These are phyloP conservation scores for Sterrhoptilus dennistouni DNA, from an alignment of 2,113 vertebrate genomes.

Conservation along the genomic window DNA sequence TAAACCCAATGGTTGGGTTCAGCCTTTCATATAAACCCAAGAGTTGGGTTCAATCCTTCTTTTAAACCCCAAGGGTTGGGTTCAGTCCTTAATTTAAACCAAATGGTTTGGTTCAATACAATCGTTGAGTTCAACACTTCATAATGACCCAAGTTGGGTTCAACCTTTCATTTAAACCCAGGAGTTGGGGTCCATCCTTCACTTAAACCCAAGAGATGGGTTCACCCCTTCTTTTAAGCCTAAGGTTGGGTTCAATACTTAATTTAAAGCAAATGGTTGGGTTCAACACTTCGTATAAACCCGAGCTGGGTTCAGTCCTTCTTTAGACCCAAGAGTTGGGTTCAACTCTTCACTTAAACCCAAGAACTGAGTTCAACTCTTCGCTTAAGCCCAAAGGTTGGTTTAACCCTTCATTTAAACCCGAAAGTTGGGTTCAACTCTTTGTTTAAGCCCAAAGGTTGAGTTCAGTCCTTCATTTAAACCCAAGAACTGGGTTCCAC, in stretches of 20 bases:
- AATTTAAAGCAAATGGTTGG: no score
- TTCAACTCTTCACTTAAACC: background rate
- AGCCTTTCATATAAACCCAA: background rate
- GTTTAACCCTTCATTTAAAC: no score
- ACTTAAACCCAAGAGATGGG: accelerated
- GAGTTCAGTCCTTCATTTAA: no score
- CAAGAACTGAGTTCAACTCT: accelerated
- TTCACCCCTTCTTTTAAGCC: background rate
- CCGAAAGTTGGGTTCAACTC: no score
- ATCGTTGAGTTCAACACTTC: background rate
- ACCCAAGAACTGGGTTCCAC: no score
- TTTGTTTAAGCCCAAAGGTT: no score
- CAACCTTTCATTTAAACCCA: background rate
- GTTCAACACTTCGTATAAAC: background rate
- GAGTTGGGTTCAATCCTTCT: accelerated
- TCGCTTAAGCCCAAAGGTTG: background rate
- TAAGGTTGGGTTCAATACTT: no score
- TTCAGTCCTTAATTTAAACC: background rate
- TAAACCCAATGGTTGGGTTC: accelerated
- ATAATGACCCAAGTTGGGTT: no score
- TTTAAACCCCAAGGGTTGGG: accelerated
- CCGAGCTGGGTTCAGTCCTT: accelerated
- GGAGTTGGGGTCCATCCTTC: accelerated
- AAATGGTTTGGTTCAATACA: no score
- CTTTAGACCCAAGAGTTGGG: background rate